Base-by-base conservation (phyloP, 2,797 vertebrate genomes). In the Mormyrops boulengeri region DNA sequence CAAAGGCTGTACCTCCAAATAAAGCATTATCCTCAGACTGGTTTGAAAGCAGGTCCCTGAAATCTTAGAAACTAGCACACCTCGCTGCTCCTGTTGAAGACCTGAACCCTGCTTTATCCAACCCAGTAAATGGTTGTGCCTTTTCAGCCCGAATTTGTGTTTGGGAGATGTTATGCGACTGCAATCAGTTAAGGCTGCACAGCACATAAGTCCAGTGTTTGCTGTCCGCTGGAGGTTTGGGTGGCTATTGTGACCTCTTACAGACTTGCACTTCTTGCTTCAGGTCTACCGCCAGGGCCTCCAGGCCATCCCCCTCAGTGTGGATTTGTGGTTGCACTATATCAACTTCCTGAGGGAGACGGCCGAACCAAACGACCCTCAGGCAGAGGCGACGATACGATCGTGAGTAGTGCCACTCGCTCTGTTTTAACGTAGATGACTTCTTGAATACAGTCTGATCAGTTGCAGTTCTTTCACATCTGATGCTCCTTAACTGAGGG, bases 241-340 rank as follows among this genome's bases (percentile, higher is more conserved):
- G 92, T 93, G 93, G 93, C 93, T 93, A 93, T 92, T 94, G 94
- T 94, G 73, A 30, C 26, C 19, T 60, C 38, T 77, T 47, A 30
- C 82, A 30, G 44, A 30, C 14, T n/a, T 0, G 0, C 38, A 3
- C 6, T 30, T 38, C 52, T 55, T 34, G 50, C 92, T 90, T 34
- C 94, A 99, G 99, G 99, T 99, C 5, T 99, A 99, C 95, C 97
- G 99, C 82, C 96, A 97, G 94, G 99, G 99, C 87, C 96, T 99
- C 91, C 98, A 99, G 95, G 98, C 97, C 91, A 99, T 99, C 93
- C 98, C 99, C 91, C 97, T 99, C 92, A 99, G 99, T 91, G 98
- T 99, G 92, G 99, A 99, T 93, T 96, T 99, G 89, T 99, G 99
- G 99, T 96, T 99, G 91, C 98, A 99, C 94, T 99, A 99, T 94